Percentiles rank a stretch among this genome's conserved stretches.
Conservation (phyloP, 2,797 vertebrate genomes). For the Notamacropus eugenii region DNA sequence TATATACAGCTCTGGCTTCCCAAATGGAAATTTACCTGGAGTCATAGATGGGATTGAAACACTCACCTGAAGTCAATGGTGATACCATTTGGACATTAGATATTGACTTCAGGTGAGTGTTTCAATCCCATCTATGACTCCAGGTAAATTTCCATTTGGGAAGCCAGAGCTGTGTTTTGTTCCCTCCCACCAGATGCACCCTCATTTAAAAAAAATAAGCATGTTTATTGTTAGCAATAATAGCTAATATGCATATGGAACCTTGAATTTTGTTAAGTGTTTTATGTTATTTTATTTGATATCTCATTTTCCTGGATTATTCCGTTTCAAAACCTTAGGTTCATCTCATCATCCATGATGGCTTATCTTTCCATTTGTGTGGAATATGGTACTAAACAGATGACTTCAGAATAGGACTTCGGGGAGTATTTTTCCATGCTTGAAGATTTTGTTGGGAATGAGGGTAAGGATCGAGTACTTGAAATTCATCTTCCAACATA, state of each 20-base stretch:
- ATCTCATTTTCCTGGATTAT: neutral
- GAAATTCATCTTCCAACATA: neutral
- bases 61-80: neutral
- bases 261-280: neutral
- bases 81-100: neutral
- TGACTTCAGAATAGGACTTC: neutral
- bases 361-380: neutral
- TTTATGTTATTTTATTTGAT: neutral
- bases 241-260: neutral
- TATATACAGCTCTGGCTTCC: neutral
- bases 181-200: accelerated
- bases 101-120: neutral
- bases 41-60: neutral
- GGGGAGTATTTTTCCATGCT: neutral
- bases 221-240: neutral
- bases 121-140: neutral
- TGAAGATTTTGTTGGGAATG: neutral
- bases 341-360: neutral
- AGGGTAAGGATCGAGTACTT: neutral
- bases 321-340: neutral
- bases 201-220: neutral
- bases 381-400: neutral
- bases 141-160: neutral
- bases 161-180: neutral
- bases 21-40: neutral